Evolutionary conservation across 2,113 vertebrate genomes (phyloP).

Genomic region (Engraulis encrasicolus): DNA sequence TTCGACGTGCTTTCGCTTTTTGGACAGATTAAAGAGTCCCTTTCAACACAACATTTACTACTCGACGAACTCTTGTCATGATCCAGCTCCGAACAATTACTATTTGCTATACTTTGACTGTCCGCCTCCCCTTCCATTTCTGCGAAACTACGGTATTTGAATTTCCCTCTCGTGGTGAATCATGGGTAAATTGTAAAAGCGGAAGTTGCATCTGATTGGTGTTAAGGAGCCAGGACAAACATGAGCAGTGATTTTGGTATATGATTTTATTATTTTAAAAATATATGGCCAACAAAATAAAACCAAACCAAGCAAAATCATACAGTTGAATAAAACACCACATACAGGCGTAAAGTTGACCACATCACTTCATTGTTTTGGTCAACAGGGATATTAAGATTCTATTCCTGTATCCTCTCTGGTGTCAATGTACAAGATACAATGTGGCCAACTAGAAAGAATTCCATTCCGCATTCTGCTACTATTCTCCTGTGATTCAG

Average conservation of each 20-base stretch:
- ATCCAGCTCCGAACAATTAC: neutral
- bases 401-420: too few species aligned
- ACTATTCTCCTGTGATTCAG: too few species aligned
- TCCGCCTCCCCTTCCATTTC: neutral
- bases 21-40: neutral
- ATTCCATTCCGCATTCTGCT: too few species aligned
- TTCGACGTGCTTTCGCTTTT: neutral
- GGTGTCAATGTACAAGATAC: too few species aligned
- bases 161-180: slow-evolving; percentile 36
- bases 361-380: too few species aligned
- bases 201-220: neutral
- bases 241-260: too few species aligned
- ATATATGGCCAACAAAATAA: neutral
- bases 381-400: too few species aligned
- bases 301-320: too few species aligned
- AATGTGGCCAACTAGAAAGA: too few species aligned
- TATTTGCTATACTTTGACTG: neutral
- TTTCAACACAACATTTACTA: neutral
- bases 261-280: neutral
- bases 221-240: too few species aligned
- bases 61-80: neutral
- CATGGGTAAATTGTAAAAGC: slow-evolving; percentile 39
- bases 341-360: too few species aligned
- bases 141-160: slow-evolving; percentile 36
- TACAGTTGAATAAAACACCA: too few species aligned